phyloP scores from a whole-genome alignment of 2,888 invertebrate species.

The Sphinx pinastri region DNA sequence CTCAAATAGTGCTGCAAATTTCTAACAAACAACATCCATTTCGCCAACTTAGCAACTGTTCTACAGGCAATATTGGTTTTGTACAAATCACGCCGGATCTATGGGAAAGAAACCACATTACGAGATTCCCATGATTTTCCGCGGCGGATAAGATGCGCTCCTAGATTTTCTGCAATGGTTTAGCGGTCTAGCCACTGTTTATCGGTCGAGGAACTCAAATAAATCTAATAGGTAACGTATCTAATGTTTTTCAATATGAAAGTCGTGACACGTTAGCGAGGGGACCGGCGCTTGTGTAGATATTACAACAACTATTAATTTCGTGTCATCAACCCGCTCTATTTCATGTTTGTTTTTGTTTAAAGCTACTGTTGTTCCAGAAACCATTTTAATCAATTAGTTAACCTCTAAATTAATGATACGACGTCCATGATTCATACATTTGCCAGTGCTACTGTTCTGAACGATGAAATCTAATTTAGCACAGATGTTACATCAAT shows the following conservation, averaged over 20 bases:
- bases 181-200: slow-evolving; percentile 76
- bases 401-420: not conserved
- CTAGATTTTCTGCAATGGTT: slow-evolving; percentile 77
- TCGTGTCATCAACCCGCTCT: slow-evolving; percentile 53
- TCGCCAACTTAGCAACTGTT: slow-evolving; percentile 66
- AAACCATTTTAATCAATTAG: slow-evolving; percentile 5
- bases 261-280: slow-evolving; percentile 73
- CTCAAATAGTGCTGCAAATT: slow-evolving; percentile 59
- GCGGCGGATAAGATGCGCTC: slow-evolving; percentile 73
- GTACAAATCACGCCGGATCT: slow-evolving; percentile 72
- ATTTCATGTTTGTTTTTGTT: slow-evolving; percentile 33
- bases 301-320: slow-evolving; percentile 54
- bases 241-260: slow-evolving; percentile 66
- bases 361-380: not conserved
- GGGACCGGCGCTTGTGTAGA: slow-evolving; percentile 59
- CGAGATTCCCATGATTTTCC: slow-evolving; percentile 74
- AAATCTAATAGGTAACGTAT: slow-evolving; percentile 73
- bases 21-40: slow-evolving; percentile 58
- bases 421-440: not conserved
- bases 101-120: slow-evolving; percentile 76
- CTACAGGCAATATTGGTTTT: slow-evolving; percentile 78
- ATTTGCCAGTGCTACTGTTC: not conserved
- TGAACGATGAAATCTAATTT: not conserved
- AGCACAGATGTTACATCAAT: not conserved
- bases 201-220: slow-evolving; percentile 73